Evolutionary conservation across 2,113 vertebrate genomes (phyloP).

Genomic region (Vombatus ursinus): DNA sequence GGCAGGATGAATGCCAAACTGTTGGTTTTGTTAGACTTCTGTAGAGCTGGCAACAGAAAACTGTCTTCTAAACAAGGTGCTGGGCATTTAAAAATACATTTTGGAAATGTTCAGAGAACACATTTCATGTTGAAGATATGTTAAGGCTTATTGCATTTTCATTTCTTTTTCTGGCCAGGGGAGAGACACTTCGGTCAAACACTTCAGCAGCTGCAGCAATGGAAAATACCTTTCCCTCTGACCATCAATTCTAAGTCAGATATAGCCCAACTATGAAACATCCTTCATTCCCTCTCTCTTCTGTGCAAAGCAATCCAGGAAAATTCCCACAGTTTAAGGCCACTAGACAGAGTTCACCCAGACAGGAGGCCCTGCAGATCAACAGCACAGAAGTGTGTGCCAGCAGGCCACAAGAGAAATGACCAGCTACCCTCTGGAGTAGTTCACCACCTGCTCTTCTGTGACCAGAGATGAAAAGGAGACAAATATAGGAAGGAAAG

Average conservation of each 20-base stretch:
- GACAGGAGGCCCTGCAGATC: background rate
- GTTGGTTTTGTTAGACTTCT: background rate
- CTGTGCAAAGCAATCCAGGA: background rate
- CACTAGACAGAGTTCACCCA: background rate
- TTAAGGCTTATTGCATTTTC: background rate
- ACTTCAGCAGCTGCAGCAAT: background rate
- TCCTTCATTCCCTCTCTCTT: background rate
- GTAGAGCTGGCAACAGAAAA: background rate
- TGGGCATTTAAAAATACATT: background rate
- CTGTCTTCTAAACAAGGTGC: background rate
- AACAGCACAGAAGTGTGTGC: background rate
- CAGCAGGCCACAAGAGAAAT: background rate
- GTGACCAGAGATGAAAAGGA: background rate
- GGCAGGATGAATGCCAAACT: background rate
- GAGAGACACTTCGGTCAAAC: background rate
- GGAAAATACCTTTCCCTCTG: background rate
- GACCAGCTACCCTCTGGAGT: background rate
- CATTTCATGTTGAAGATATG: background rate
- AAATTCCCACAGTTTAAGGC: background rate
- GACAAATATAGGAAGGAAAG: background rate
- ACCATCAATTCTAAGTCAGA: background rate
- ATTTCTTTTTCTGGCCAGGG: background rate
- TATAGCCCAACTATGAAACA: background rate
- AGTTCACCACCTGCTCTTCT: background rate
- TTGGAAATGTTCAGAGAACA: slow-evolving; percentile 7